Evolutionary conservation across 2,888 invertebrate species (phyloP).

Genomic region (Diadromus collaris): DNA sequence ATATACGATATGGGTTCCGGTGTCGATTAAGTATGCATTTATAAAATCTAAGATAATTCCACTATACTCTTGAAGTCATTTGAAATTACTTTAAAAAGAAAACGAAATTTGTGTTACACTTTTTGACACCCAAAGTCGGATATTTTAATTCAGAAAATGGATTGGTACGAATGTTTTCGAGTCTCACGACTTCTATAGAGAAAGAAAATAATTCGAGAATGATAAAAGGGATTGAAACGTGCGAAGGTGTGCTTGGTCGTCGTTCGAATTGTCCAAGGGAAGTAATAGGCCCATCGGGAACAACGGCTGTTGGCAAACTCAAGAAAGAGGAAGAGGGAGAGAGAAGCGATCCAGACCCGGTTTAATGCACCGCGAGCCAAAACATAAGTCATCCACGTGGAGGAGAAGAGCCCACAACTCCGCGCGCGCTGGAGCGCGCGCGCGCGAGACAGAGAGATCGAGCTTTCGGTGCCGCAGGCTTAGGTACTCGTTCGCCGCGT

Average conservation of each 20-base stretch:
- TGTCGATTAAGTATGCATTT: too few species aligned
- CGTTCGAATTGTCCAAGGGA: conserved; percentile 31
- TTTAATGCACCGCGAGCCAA: conserved; percentile 67
- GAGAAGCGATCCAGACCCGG: conserved; percentile 54
- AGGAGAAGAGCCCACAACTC: conserved; percentile 53
- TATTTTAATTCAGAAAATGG: too few species aligned
- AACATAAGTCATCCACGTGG: conserved; percentile 76
- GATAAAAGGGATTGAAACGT: conserved; percentile 35
- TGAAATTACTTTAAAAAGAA: too few species aligned
- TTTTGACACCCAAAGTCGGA: too few species aligned
- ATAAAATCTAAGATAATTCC: too few species aligned
- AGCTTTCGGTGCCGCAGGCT: conserved; percentile 53
- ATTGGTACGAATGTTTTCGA: too few species aligned
- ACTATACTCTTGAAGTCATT: too few species aligned
- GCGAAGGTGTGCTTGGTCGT: conserved; percentile 26
- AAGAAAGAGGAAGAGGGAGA: conserved; percentile 20
- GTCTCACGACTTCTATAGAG: neutral
- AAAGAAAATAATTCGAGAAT: neutral
- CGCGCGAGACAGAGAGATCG: conserved; percentile 19
- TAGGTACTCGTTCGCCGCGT: conserved; percentile 67
- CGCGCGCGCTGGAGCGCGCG: conserved; percentile 25
- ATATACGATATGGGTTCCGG: too few species aligned
- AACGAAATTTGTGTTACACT: too few species aligned
- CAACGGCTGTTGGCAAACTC: conserved; percentile 42
- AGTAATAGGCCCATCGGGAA: conserved; percentile 55